Percentiles rank a stretch among this genome's conserved stretches.
These are phyloP conservation scores for Blastobasis adustella DNA, from an alignment of 2,888 invertebrate species.

Conservation along the genomic window DNA sequence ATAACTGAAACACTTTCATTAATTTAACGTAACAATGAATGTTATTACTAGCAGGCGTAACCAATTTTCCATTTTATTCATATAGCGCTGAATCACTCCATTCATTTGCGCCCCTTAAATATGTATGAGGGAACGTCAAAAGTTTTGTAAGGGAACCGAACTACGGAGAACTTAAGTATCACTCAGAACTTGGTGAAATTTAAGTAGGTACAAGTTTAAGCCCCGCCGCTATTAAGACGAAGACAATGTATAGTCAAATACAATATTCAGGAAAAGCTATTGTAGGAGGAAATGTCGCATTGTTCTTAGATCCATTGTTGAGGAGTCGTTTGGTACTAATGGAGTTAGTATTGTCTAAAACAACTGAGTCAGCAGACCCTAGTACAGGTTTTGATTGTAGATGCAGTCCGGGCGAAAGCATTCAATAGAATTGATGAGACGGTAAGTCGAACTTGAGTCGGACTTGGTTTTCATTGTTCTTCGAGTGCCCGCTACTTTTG, in stretches of 20 bases:
- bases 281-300: constrained; percentile 62
- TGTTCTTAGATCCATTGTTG: constrained; percentile 55
- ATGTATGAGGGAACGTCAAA: constrained; percentile 49
- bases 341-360: constrained; percentile 61
- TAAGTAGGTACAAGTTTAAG: constrained; percentile 42
- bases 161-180: constrained; percentile 32
- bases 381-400: too few relatives aligned
- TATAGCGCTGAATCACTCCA: constrained; percentile 29
- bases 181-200: constrained; percentile 39
- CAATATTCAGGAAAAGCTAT: constrained; percentile 66
- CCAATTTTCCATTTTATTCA: constrained; percentile 11
- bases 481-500: too few relatives aligned
- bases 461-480: too few relatives aligned
- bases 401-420: too few relatives aligned
- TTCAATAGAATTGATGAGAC: too few relatives aligned
- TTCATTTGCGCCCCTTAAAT: constrained; percentile 42
- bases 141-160: constrained; percentile 31
- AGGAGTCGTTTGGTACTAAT: constrained; percentile 52
- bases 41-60: too few relatives aligned
- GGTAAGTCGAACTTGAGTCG: too few relatives aligned
- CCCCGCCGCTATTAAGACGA: constrained; percentile 40
- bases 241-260: constrained; percentile 59
- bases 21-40: too few relatives aligned
- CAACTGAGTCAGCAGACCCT: constrained; percentile 31
- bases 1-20: too few relatives aligned